Base-by-base conservation (phyloP, 2,113 vertebrate species). In the Oncorhynchus nerka region DNA sequence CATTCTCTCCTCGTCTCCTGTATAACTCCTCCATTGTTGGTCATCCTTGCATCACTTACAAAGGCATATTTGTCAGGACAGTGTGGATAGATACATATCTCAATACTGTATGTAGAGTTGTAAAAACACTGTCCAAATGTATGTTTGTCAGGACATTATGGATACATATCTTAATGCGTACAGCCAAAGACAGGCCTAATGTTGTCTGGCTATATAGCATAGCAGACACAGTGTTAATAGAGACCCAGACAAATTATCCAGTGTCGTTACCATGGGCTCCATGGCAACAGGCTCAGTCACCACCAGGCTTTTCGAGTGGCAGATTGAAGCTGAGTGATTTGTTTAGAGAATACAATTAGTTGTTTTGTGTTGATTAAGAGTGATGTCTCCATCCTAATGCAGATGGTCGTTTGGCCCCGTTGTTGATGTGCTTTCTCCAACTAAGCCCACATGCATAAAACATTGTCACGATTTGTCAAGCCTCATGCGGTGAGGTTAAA, bases 221-320 rank as follows among this genome's bases (percentile, higher is more conserved):
- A 19, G 83, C 74, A 71, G 62, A n/a, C n/a, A 45, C 39, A 83
- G 85, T 83, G 79, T 87, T 83, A 82, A 85, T 72, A 34, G 24
- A 7, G 68, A 68, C 67, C 75, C 88, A 73, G 74, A 69, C 59
- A 65, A 74, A 72, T 72, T 57, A 66, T 69, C 45, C 51, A 75
- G 71, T 72, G 80, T 77, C 0, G 39, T 45, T 45, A 45, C 39
- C 39, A 83, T 75, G 86, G 65, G 78, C 51, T 80, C 75, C 87
- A 12, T 89, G 81, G 88, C 84, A 91, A 91, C 89, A 75, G 80
- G 55, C 84, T 80, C 78, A 22, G 75, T 34, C 28, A 7, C 67
- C 28, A 34, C 28, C 32, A 55, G 84, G 71, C 83, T 81, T 22
- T 22, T 73, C 75, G 74, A 83, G 79, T 71, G 70, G 69, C 34